A percentile compares a stretch with the other conserved stretches of the same genome.
Conservation (phyloP, 2,888 invertebrate genomes). For the Drosophila leonis region DNA sequence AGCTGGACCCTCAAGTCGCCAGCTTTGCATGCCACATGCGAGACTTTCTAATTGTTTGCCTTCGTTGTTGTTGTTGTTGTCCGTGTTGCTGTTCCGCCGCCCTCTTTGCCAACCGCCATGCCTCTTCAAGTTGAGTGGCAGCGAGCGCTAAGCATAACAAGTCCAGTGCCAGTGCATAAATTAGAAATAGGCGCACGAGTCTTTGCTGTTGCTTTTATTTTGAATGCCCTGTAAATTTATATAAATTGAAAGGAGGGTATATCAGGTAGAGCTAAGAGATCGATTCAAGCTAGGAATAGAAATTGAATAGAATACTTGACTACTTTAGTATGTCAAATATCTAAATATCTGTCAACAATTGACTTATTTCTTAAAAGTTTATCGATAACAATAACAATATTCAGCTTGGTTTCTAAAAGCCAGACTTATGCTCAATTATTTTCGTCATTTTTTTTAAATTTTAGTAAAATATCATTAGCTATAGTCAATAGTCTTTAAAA, state of each 20-base stretch:
- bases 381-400: neutral
- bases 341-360: neutral
- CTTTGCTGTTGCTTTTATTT: slow-evolving; percentile 17
- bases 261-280: neutral
- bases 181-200: slow-evolving; percentile 68
- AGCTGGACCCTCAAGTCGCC: slow-evolving; percentile 15
- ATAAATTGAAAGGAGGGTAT: neutral
- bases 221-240: slow-evolving; percentile 10
- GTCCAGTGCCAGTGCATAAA: slow-evolving; percentile 74
- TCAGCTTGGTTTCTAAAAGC: too few relatives aligned
- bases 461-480: too few relatives aligned
- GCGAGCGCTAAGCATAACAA: slow-evolving; percentile 64
- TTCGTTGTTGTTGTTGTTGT: slow-evolving; percentile 52
- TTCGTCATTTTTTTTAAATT: too few relatives aligned
- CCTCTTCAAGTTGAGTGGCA: slow-evolving; percentile 40
- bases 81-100: neutral
- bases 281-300: neutral
- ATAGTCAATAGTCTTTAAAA: too few relatives aligned
- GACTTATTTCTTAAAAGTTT: neutral
- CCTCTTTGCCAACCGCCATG: neutral
- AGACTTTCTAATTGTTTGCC: slow-evolving; percentile 66
- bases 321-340: neutral
- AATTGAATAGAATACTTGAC: too few relatives aligned
- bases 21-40: slow-evolving; percentile 75
- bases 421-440: too few relatives aligned